Base-by-base conservation (phyloP, 2,113 vertebrate species). In the Plectropomus leopardus region DNA sequence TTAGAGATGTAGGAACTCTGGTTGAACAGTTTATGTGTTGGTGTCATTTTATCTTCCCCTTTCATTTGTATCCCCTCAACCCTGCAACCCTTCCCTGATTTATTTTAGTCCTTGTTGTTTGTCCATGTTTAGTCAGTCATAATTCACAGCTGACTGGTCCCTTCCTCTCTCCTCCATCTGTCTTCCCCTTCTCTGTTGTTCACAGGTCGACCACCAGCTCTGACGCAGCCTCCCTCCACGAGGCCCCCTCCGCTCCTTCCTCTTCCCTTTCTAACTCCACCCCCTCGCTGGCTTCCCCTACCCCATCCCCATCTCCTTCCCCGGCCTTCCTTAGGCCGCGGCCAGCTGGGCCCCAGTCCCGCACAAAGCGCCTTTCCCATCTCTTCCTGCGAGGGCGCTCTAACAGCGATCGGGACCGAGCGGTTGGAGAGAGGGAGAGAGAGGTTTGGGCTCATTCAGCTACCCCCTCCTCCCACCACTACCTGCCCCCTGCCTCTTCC, bases 351-450 rank as follows among this genome's bases (percentile, higher is more conserved):
- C 78, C 94, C 64, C 93, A 94, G 86, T 94, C 94, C 59, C 96
- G 97, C 8, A 93, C 97, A 80, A 97, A 97, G 88, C 96, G 97
- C 47, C 94, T 97, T 68, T 98, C 97, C n/a, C 96, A 97, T 34
- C 95, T 98, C 48, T 97, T 98, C 86, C 95, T 96, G 83, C 93
- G 96, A 84, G 94, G 94, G 70, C 94, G 95, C 67, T 95, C 94
- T 15, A 94, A 95, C 78, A 95, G 95, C 5, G 95, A 95, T 90
- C 86, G 94, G 78, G 95, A 95, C 76, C 89, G 94, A 42, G 93
- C 93, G 0, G 88, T 95, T 21, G 95, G 94, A 26, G 92, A 95
- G 75, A 45, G 94, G 88, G 92, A 96, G 84, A 82, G 95, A 89
- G 87, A 96, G 92, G 23, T 96, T 81, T 95, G 96, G 97, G 96